Evolutionary conservation across 2,113 vertebrate genomes (phyloP).

Genomic region (Tyto alba): DNA sequence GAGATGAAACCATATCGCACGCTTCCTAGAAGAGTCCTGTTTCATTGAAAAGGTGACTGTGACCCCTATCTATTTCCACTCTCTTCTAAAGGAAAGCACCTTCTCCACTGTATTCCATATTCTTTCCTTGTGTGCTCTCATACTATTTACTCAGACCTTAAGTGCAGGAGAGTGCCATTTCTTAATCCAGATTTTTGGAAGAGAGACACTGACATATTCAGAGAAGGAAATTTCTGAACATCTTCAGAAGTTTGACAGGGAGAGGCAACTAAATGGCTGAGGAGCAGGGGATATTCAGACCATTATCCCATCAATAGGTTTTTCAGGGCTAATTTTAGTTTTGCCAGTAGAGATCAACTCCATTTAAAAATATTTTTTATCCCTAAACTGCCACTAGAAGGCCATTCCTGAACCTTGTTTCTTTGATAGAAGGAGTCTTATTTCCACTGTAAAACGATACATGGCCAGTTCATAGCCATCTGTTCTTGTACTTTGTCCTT

Average conservation of each 20-base stretch:
- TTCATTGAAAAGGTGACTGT: background rate
- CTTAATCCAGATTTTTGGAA: background rate
- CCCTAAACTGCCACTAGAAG: background rate
- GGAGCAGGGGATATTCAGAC: background rate
- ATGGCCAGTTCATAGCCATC: background rate
- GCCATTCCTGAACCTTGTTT: background rate
- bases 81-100: background rate
- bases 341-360: background rate
- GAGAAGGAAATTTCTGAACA: background rate
- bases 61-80: background rate
- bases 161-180: background rate
- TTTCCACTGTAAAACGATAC: background rate
- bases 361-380: background rate
- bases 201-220: background rate
- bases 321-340: background rate
- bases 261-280: background rate
- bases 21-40: background rate
- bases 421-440: background rate
- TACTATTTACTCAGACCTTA: background rate
- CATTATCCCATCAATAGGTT: background rate
- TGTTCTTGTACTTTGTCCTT: background rate
- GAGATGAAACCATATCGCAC: background rate
- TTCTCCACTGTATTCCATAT: background rate
- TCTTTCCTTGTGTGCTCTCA: background rate
- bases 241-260: background rate